Evolutionary conservation across 1,140 invertebrate species (phyloP).

Genomic region (Micrasema minimum): DNA sequence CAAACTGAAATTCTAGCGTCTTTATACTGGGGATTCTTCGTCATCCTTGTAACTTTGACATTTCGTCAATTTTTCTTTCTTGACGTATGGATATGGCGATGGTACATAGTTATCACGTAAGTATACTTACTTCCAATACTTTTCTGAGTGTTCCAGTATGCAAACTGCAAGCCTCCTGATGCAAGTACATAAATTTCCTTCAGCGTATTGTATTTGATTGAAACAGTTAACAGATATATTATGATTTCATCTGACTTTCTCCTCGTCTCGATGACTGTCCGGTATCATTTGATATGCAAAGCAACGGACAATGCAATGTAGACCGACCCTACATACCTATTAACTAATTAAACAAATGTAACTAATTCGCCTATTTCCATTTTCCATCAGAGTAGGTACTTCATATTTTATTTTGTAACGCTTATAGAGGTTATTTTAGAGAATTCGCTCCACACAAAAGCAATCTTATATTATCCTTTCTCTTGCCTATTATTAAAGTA

Average conservation of each 20-base stretch:
- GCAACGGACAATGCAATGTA: conserved; percentile 27
- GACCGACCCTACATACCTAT: conserved; percentile 3
- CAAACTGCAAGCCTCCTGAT: not conserved
- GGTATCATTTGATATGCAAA: conserved; percentile 32
- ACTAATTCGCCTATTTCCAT: conserved; percentile 4
- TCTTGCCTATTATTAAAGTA: not conserved
- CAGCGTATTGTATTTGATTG: not conserved
- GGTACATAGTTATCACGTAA: too few species aligned
- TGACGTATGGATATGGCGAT: too few species aligned
- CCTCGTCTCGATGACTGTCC: conserved; percentile 7
- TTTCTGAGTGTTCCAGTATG: too few species aligned
- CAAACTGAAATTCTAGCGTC: too few species aligned
- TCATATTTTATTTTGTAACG: not conserved
- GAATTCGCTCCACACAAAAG: not conserved
- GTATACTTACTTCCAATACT: too few species aligned
- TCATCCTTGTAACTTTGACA: too few species aligned
- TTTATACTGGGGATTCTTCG: too few species aligned
- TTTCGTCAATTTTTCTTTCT: too few species aligned
- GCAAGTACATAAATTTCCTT: not conserved
- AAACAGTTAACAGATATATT: not conserved
- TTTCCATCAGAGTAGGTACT: not conserved
- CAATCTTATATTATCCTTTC: conserved; percentile 7
- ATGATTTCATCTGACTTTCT: conserved; percentile 25
- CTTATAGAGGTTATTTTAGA: not conserved
- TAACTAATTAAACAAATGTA: too few species aligned